These are phyloP conservation scores for Brenthis ino DNA, from an alignment of 2,888 invertebrate species.

Conservation along the genomic window DNA sequence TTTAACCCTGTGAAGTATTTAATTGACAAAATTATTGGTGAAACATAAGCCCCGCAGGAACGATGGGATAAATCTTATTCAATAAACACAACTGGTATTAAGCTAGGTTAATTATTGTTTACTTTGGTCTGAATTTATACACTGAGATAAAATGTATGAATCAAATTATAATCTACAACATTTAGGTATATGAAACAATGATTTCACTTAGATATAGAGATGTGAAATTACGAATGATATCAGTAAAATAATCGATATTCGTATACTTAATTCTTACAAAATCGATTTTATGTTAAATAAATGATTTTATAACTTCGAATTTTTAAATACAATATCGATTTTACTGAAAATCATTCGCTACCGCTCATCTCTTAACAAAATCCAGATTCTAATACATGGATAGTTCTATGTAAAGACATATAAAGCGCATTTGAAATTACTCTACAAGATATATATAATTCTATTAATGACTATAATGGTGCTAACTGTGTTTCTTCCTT, in stretches of 20 bases:
- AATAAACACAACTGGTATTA: slow-evolving; percentile 18
- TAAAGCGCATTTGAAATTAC: slow-evolving; percentile 56
- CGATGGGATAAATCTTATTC: slow-evolving; percentile 18
- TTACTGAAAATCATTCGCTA: neutral
- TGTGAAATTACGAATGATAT: neutral
- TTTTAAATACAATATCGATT: neutral
- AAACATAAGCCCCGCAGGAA: slow-evolving; percentile 63
- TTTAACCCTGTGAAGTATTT: slow-evolving; percentile 74
- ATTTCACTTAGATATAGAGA: neutral
- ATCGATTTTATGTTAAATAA: too few species aligned
- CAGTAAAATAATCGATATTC: neutral
- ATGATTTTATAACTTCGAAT: neutral
- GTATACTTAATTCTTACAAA: neutral
- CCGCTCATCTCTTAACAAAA: slow-evolving; percentile 1
- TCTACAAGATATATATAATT: slow-evolving; percentile 42
- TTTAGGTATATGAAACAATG: neutral
- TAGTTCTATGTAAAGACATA: slow-evolving; percentile 52
- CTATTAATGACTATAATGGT: slow-evolving; percentile 39
- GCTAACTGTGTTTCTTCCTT: slow-evolving; percentile 23
- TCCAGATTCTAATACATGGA: slow-evolving; percentile 21
- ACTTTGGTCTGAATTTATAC: slow-evolving; percentile 36
- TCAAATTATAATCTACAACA: neutral
- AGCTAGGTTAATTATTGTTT: slow-evolving; percentile 30
- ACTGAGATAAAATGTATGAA: slow-evolving; percentile 19
- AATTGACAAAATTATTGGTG: slow-evolving; percentile 78